Conservation (phyloP, 2,113 vertebrate species). For the Australoheros scitulus region DNA sequence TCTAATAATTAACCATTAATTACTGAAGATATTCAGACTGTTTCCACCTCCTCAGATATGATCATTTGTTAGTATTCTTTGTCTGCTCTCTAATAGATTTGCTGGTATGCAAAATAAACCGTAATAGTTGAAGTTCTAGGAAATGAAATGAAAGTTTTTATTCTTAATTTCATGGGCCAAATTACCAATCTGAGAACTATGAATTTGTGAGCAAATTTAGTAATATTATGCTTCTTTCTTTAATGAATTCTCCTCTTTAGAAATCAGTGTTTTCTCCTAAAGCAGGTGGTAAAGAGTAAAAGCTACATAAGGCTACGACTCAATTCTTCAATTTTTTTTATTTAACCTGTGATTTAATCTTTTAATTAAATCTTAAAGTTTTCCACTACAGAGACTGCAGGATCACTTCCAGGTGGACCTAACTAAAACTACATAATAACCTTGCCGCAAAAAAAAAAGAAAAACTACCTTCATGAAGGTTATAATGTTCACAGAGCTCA, state of each 20-base stretch:
- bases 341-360: neutral
- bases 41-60: neutral
- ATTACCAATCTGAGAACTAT: neutral
- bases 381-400: neutral
- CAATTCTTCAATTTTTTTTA: neutral
- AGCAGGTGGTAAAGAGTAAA: neutral
- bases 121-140: neutral
- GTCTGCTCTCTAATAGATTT: neutral
- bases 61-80: neutral
- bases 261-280: neutral
- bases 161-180: neutral
- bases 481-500: neutral
- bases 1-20: neutral
- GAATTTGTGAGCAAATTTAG: neutral
- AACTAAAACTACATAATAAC: neutral
- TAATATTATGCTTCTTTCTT: neutral
- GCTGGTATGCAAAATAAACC: neutral
- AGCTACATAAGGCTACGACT: neutral
- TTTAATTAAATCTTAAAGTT: neutral
- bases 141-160: neutral
- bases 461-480: neutral
- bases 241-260: neutral
- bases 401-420: neutral
- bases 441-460: neutral
- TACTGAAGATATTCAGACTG: no score